Conservation (phyloP, 2,797 vertebrate genomes). For the Linurgus olivaceus region DNA sequence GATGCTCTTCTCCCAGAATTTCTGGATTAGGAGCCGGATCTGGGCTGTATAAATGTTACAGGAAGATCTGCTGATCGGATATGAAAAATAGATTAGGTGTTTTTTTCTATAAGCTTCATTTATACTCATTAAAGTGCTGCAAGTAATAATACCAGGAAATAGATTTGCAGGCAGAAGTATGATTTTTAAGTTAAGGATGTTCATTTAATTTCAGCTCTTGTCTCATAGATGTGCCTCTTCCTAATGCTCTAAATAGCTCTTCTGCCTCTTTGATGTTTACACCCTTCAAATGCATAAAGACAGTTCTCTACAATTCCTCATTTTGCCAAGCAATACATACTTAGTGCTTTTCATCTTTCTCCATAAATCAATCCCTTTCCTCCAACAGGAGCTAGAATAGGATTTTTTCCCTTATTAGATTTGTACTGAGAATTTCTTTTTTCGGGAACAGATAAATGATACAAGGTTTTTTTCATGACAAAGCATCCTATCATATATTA, state of each 20-base stretch:
- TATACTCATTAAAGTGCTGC: slow-evolving; percentile 52
- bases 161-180: slow-evolving; percentile 55
- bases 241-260: slow-evolving; percentile 64
- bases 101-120: slow-evolving; percentile 45
- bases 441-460: slow-evolving; percentile 65
- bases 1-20: background rate
- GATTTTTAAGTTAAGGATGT: slow-evolving; percentile 65
- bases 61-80: background rate
- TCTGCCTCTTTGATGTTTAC: slow-evolving; percentile 68
- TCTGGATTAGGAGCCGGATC: background rate
- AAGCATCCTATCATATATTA: slow-evolving; percentile 65
- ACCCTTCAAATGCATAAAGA: slow-evolving; percentile 68
- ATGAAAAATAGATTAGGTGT: slow-evolving; percentile 22
- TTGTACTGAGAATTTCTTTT: slow-evolving; percentile 67
- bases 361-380: slow-evolving; percentile 63
- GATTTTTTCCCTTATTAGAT: slow-evolving; percentile 61
- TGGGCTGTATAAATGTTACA: background rate
- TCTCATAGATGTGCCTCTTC: slow-evolving; percentile 51
- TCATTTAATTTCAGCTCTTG: slow-evolving; percentile 69
- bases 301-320: slow-evolving; percentile 67
- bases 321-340: slow-evolving; percentile 68
- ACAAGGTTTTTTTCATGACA: slow-evolving; percentile 61
- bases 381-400: slow-evolving; percentile 55
- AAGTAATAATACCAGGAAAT: slow-evolving; percentile 53
- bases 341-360: slow-evolving; percentile 67